Evolutionary conservation across 2,113 vertebrate genomes (phyloP).

Genomic region (Macquaria ambigua): DNA sequence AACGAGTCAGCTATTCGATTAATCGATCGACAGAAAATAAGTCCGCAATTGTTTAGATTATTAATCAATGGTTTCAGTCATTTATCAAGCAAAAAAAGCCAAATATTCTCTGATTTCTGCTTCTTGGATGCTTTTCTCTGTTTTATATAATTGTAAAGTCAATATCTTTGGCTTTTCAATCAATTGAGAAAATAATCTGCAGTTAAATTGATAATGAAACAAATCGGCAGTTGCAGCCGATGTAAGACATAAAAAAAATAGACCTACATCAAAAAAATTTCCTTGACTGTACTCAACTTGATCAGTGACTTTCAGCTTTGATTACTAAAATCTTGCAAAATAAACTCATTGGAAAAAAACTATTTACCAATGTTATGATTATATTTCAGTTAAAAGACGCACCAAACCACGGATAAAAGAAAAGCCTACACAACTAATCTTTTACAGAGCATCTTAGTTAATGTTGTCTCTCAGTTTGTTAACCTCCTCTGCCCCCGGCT

Average conservation of each 20-base stretch:
- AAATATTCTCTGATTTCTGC: too few relatives aligned
- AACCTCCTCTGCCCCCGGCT: conserved; percentile 54
- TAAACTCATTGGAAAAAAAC: neutral
- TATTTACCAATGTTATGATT: neutral
- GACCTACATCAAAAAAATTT: neutral
- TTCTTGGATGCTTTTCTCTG: too few relatives aligned
- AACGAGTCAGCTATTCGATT: too few relatives aligned
- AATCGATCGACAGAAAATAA: too few relatives aligned
- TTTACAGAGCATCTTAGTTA: conserved; percentile 19
- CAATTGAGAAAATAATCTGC: too few relatives aligned
- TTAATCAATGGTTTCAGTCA: neutral
- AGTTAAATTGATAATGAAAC: too few relatives aligned
- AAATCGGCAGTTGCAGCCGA: neutral
- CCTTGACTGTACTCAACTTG: neutral
- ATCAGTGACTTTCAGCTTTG: neutral
- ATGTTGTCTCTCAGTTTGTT: conserved; percentile 33
- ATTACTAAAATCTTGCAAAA: neutral
- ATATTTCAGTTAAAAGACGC: neutral
- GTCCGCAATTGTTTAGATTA: too few relatives aligned
- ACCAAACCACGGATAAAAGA: neutral
- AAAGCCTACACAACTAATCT: conserved; percentile 4
- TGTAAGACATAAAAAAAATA: neutral
- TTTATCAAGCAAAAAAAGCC: neutral
- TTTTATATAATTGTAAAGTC: neutral
- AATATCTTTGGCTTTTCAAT: neutral